Evolutionary conservation across 2,888 invertebrate species (phyloP).

Genomic region (Pegoplata infirma): DNA sequence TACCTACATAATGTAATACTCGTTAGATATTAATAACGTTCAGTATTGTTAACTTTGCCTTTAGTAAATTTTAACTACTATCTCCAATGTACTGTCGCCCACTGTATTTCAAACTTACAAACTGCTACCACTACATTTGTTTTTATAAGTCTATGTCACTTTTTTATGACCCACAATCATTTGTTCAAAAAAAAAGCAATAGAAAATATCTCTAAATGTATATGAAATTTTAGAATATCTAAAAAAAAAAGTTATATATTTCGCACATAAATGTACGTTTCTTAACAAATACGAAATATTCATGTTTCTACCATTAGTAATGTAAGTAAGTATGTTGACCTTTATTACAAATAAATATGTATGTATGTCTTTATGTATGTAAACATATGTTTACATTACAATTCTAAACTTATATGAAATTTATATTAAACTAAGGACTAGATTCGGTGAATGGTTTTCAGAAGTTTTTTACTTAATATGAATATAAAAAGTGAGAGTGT

Average conservation of each 20-base stretch:
- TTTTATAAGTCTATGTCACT: constrained; percentile 16
- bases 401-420: background rate
- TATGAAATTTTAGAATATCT: constrained; percentile 23
- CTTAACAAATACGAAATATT: constrained; percentile 30
- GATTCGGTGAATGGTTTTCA: background rate
- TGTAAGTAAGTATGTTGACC: too few species aligned
- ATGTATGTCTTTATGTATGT: background rate
- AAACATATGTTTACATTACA: background rate
- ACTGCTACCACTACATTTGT: background rate
- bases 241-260: constrained; percentile 35
- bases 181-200: constrained; percentile 26
- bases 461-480: background rate
- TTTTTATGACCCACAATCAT: constrained; percentile 34
- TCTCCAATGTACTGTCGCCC: too few species aligned
- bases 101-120: background rate
- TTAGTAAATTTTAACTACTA: too few species aligned
- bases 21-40: too few species aligned
- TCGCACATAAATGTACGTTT: background rate
- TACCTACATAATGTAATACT: background rate
- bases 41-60: too few species aligned
- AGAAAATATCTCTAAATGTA: background rate
- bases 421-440: background rate
- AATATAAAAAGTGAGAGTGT: background rate
- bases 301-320: constrained; percentile 25
- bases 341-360: constrained; percentile 20